phyloP scores from a whole-genome alignment of 2,797 vertebrate genomes.

The Sternotherus odoratus region DNA sequence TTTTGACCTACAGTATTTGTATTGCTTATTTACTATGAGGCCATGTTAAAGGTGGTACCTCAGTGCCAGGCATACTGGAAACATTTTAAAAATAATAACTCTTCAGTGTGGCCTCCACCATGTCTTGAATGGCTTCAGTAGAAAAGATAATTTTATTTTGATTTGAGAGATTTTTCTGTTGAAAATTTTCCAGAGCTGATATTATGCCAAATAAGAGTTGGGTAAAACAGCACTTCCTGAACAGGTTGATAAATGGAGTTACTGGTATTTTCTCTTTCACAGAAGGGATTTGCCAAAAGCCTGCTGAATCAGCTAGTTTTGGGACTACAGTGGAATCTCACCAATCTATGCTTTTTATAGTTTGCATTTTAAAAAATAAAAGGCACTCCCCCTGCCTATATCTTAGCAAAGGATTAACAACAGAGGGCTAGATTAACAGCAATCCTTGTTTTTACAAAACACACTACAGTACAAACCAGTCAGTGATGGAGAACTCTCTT shows the following conservation, averaged over 20 bases:
- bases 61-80: not conserved
- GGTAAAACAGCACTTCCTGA: constrained; percentile 6
- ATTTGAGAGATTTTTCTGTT: not conserved
- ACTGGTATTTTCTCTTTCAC: constrained; percentile 10
- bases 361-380: constrained; percentile 10
- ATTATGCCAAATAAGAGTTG: constrained; percentile 1
- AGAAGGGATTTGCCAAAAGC: constrained; percentile 35
- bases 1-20: constrained; percentile 33
- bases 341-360: not conserved
- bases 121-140: not conserved
- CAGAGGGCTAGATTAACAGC: constrained; percentile 49
- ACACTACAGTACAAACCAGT: constrained; percentile 39
- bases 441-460: constrained; percentile 21
- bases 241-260: constrained; percentile 13
- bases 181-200: not conserved
- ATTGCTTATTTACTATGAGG: constrained; percentile 37
- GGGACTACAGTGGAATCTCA: not conserved
- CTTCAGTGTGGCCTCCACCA: not conserved
- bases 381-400: not conserved
- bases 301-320: not conserved
- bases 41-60: not conserved
- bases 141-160: not conserved
- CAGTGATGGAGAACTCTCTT: constrained; percentile 62
- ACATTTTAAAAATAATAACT: constrained; percentile 13
- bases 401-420: constrained; percentile 27